These are phyloP conservation scores for Solea solea DNA, from an alignment of 2,113 vertebrate genomes.

Conservation along the genomic window DNA sequence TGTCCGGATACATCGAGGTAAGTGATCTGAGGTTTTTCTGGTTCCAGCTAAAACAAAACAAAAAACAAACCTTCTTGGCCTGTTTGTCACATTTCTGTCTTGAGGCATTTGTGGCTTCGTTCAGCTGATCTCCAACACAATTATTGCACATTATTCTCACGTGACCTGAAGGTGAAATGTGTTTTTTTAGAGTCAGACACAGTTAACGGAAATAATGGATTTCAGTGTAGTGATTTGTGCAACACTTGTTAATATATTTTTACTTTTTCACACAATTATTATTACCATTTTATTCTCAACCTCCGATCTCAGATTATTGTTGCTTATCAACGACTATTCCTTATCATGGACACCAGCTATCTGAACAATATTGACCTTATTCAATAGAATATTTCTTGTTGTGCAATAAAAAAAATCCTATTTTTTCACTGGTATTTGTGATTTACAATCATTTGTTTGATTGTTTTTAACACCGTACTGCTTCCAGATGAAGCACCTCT, in stretches of 20 bases:
- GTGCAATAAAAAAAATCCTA: too few relatives aligned
- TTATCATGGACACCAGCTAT: too few relatives aligned
- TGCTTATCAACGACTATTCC: too few relatives aligned
- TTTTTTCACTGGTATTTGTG: too few relatives aligned
- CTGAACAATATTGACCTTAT: too few relatives aligned
- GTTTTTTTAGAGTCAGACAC: background rate
- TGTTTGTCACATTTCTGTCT: background rate
- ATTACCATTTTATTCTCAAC: background rate
- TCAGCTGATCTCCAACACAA: background rate
- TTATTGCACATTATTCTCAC: background rate
- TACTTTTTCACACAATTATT: background rate
- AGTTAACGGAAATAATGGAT: background rate
- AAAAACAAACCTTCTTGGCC: too few relatives aligned
- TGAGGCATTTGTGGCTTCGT: constrained; percentile 13
- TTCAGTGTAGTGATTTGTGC: background rate
- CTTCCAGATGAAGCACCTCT: too few relatives aligned
- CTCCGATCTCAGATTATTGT: constrained; percentile 31
- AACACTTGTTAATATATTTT: background rate
- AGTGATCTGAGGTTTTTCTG: constrained; percentile 25
- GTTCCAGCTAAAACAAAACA: background rate
- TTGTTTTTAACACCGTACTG: too few relatives aligned
- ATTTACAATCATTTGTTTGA: too few relatives aligned
- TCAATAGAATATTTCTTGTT: too few relatives aligned
- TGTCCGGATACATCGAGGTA: constrained; percentile 90
- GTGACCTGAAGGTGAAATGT: background rate